Evolutionary conservation across 2,797 vertebrate genomes (phyloP).

Genomic region (Synanceia verrucosa): DNA sequence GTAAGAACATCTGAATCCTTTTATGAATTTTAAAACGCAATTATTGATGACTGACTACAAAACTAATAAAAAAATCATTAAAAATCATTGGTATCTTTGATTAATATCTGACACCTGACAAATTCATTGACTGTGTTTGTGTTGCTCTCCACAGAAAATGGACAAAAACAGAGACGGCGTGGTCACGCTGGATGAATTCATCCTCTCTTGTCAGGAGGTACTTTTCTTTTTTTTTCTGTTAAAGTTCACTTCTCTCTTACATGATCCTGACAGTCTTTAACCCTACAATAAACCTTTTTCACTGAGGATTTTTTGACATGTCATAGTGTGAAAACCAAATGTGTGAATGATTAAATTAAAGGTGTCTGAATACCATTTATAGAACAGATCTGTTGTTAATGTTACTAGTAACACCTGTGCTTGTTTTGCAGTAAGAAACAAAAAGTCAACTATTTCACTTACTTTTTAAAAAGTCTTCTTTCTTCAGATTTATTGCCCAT

Average conservation of each 20-base stretch:
- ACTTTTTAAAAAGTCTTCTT: background rate
- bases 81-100: background rate
- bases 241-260: background rate
- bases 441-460: background rate
- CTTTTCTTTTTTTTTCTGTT: background rate
- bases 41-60: background rate
- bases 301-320: background rate
- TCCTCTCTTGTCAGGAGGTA: conserved; percentile 97
- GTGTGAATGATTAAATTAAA: background rate
- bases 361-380: background rate
- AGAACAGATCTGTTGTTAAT: too few relatives aligned
- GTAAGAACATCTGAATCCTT: conserved; percentile 66
- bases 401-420: background rate
- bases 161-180: conserved; percentile 99
- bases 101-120: background rate
- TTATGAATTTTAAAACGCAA: background rate
- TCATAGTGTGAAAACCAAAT: background rate
- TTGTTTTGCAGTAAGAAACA: background rate
- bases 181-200: conserved; percentile 97
- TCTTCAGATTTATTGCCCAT: background rate
- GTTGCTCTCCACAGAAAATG: conserved; percentile 90
- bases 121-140: background rate
- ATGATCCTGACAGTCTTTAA: background rate
- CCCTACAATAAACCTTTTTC: background rate
- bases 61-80: background rate